phyloP scores from a whole-genome alignment of 1,140 invertebrate species.

The Hetaerina americana region DNA sequence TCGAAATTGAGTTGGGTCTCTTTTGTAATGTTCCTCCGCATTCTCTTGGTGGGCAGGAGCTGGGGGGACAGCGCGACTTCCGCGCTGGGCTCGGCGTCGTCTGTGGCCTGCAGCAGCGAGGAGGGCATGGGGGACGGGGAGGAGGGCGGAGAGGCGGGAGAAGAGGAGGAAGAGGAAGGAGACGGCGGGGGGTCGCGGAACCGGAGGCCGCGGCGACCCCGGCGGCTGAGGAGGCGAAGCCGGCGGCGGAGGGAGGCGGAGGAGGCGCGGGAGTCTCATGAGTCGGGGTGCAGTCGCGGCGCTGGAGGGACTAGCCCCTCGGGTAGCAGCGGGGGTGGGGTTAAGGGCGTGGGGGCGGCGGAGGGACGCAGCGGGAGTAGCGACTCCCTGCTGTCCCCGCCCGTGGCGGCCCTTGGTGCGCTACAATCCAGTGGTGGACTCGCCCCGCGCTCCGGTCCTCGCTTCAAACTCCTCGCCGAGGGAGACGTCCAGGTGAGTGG shows the following conservation, averaged over 20 bases:
- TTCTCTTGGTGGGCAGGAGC: no score
- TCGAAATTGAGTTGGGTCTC: neutral
- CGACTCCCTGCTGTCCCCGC: neutral
- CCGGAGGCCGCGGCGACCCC: no score
- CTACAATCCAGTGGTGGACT: neutral
- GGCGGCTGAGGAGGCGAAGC: no score
- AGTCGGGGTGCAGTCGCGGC: constrained; percentile 26
- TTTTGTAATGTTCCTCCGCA: neutral
- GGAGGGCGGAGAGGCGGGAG: constrained; percentile 17
- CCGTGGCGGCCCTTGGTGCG: no score
- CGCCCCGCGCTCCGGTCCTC: constrained; percentile 37
- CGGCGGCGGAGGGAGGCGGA: no score
- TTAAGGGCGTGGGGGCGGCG: constrained; percentile 12
- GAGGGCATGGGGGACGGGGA: constrained; percentile 17
- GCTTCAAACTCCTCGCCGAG: constrained; percentile 62
- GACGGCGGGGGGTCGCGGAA: constrained; percentile 21
- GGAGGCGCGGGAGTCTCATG: constrained; percentile 16
- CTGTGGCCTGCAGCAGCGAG: constrained; percentile 13
- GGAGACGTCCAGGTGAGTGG: constrained; percentile 45
- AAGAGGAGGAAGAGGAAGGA: constrained; percentile 11
- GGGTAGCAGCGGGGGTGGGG: constrained; percentile 15
- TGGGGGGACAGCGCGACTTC: constrained; percentile 14
- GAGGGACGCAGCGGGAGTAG: neutral
- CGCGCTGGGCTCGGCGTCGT: constrained; percentile 20
- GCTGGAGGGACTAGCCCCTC: no score